Base-by-base conservation (phyloP, 2,888 invertebrate genomes). In the Ecliptopera silaceata region DNA sequence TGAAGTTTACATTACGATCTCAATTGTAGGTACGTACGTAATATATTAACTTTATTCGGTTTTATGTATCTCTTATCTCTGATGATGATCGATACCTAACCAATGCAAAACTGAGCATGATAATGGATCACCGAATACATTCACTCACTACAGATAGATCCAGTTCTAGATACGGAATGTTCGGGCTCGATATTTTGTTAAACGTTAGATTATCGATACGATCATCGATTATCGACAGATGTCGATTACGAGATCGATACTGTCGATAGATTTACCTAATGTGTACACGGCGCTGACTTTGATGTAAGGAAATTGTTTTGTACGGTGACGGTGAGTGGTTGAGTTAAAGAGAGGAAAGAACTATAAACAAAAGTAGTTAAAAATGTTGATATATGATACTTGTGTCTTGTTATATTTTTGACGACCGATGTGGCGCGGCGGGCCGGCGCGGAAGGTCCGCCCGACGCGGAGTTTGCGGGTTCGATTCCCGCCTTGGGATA, bases 171-270 rank as follows among this genome's bases (percentile, higher is more conserved):
- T 71, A 67, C 65, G 68, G 53, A 66, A 61, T 66, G 57, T 72
- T 74, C 73, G 50, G 57, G 26, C 31, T 18, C 47, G 60, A 64
- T 67, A 72, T 75, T 72, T 61, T 63, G 70, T 68, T 56, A 59
- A 59, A 58, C 57, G 39, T 51, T 32, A 34, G 51, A 59, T 57
- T 63, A 63, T 63, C 61, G 59, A 61, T 59, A 48, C 59, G 56
- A 63, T 61, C 51, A 59, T 65, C 59, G 65, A 59, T 65, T 59
- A 65, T 63, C 57, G 56, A 59, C 59, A 60, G 47, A 57, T 61
- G 59, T 61, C 59, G 65, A 65, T 61, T 57, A 56, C 50, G 45
- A 38, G 59, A 48, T 59, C 54, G 59, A 59, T 59, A 59, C 50
- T 46, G 46, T 51, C 61, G 57, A 63, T 60, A 51, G 59, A 65